phyloP scores from a whole-genome alignment of 2,113 vertebrate genomes.

The Nasalis larvatus region DNA sequence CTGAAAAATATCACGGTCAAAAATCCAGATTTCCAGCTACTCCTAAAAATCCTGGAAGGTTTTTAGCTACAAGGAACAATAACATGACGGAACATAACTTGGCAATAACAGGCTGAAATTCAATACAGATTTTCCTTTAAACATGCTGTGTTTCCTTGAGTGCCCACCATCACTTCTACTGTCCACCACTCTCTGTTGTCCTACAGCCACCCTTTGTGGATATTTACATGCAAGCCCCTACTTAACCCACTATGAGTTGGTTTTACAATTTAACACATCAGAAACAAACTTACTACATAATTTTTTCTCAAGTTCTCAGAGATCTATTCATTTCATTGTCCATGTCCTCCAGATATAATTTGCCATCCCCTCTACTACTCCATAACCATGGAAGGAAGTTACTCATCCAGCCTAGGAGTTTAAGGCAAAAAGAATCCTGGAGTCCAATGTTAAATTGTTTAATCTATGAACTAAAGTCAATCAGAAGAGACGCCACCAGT shows the following conservation, averaged over 20 bases:
- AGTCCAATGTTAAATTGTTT: neutral
- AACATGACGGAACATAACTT: neutral
- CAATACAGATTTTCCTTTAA: neutral
- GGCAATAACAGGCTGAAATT: neutral
- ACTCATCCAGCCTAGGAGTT: neutral
- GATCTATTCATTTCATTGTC: neutral
- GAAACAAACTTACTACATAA: neutral
- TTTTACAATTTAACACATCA: neutral
- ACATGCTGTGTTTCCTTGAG: neutral
- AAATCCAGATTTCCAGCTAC: neutral
- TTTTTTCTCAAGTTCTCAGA: neutral
- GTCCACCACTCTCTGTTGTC: neutral
- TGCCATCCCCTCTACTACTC: neutral
- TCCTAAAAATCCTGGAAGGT: neutral
- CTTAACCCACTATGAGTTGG: neutral
- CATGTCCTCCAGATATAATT: neutral
- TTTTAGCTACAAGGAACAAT: neutral
- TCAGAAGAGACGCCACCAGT: neutral
- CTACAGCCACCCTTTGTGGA: neutral
- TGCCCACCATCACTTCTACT: neutral
- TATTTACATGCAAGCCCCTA: neutral
- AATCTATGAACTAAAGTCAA: neutral
- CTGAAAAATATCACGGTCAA: neutral
- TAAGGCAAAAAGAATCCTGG: neutral
- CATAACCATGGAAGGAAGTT: neutral